Evolutionary conservation across 2,888 invertebrate genomes (phyloP).

Genomic region (Drosophila phalerata): DNA sequence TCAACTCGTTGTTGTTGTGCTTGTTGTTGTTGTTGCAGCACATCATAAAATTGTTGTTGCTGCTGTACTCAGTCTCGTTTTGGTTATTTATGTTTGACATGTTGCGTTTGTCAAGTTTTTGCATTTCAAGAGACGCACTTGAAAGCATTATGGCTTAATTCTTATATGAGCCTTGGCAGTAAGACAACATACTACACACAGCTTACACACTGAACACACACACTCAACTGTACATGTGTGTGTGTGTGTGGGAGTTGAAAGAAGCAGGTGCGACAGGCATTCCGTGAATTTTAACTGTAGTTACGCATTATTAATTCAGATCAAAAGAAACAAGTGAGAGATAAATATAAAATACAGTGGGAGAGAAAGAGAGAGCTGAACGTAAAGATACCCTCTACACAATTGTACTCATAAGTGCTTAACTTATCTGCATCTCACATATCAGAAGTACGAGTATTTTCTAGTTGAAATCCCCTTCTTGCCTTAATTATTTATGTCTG

Average conservation of each 20-base stretch:
- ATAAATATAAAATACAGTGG: neutral
- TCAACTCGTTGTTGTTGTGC: slow-evolving; percentile 11
- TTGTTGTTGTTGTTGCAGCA: slow-evolving; percentile 54
- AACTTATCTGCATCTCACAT: neutral
- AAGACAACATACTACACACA: slow-evolving; percentile 23
- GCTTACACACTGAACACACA: slow-evolving; percentile 26
- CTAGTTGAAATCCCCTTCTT: slow-evolving; percentile 1
- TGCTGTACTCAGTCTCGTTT: slow-evolving; percentile 48
- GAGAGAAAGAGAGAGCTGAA: neutral
- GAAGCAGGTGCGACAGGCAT: slow-evolving; percentile 46
- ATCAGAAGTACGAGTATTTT: neutral
- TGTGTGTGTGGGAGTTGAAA: slow-evolving; percentile 8
- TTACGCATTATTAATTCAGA: slow-evolving; percentile 60
- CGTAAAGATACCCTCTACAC: neutral
- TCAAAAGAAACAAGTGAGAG: slow-evolving; percentile 41
- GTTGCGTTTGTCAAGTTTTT: slow-evolving; percentile 82
- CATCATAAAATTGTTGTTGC: slow-evolving; percentile 71
- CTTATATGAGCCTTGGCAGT: slow-evolving; percentile 66
- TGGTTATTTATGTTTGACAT: slow-evolving; percentile 80
- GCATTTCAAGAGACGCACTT: slow-evolving; percentile 69
- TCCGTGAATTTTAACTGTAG: slow-evolving; percentile 43
- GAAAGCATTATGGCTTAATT: slow-evolving; percentile 81
- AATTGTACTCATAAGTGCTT: neutral
- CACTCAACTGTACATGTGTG: slow-evolving; percentile 5
- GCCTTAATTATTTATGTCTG: neutral